Base-by-base conservation (phyloP, 1,140 invertebrate genomes). In the Oscheius sp. region DNA sequence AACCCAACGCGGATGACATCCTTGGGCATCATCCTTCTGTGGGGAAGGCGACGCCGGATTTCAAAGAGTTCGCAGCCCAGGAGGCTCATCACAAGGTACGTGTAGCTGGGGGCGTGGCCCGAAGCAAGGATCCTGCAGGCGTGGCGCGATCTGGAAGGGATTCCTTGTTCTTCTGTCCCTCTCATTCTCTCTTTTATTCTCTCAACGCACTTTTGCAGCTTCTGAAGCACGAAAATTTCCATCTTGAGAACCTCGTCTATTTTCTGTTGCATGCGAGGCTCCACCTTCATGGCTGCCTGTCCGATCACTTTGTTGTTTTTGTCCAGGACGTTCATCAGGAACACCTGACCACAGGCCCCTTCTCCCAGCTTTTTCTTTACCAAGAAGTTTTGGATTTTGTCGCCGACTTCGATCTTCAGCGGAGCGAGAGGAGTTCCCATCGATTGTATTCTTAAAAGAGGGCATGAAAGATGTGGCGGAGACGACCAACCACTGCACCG, bases 191-290 rank as follows among this genome's bases (percentile, higher is more conserved):
- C 2, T 59, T 13, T 32, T 31, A 20, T 28, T 28, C 2, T 1
- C 1, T 32, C n/a, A 13, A 59, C 34, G 13, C n/a, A 63, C 49
- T 70, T 69, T 49, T 81, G 79, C n/a, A 81, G 26, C 64, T 80
- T 77, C 52, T 75, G 62, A 32, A 81, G 38, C 20, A 82, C 79
- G 42, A 66, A 78, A 4, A 77, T 69, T 58, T 81, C 79, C 79
- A 82, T 82, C 49, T 78, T 79, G 2, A 81, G 72, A 73, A 75
- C 68, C 65, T 78, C 73, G 32, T 80, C 79, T 28, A 80, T 75
- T 29, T 79, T 79, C 28, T 46, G 63, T 32, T 75, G 79, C 78
- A 80, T 79, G 35, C 64, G 62, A 18, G 76, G 73, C 52, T 80
- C 79, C 18, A 80, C 78, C 42, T 80, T 80, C 75, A 75, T 75